Evolutionary conservation across 1,140 invertebrate species (phyloP).

Genomic region (Eulimnadia texana): DNA sequence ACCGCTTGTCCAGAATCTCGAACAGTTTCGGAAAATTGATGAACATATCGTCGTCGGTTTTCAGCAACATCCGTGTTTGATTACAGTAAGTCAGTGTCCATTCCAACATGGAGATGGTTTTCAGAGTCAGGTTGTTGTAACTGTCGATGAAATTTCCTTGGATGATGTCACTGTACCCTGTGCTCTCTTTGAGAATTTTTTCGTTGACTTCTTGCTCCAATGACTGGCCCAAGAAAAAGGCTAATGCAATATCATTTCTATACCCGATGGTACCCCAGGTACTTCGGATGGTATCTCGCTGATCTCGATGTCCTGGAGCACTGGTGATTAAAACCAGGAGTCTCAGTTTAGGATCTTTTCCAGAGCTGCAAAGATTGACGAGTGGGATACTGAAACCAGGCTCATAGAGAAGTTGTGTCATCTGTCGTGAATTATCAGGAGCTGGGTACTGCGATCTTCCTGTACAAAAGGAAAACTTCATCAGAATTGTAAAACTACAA

Average conservation of each 20-base stretch:
- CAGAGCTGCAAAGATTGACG: conserved; percentile 46
- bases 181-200: conserved; percentile 21
- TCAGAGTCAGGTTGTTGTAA: conserved; percentile 73
- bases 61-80: conserved; percentile 53
- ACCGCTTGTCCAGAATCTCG: conserved; percentile 38
- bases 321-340: conserved; percentile 63
- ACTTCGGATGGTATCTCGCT: conserved; percentile 58
- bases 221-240: conserved; percentile 51
- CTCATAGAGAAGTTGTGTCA: conserved; percentile 9
- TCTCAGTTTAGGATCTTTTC: conserved; percentile 42
- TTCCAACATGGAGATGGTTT: conserved; percentile 68
- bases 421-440: conserved; percentile 4
- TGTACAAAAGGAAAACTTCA: too few relatives aligned
- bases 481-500: too few relatives aligned
- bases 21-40: conserved; percentile 65
- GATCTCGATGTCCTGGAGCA: conserved; percentile 51
- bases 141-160: conserved; percentile 61
- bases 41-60: conserved; percentile 86
- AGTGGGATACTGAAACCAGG: neutral
- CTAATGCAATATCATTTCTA: conserved; percentile 52
- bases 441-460: too few relatives aligned
- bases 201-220: neutral
- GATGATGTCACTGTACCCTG: conserved; percentile 26
- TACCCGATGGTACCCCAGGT: conserved; percentile 73
- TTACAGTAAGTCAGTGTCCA: conserved; percentile 66